A percentile compares a stretch with the other conserved stretches of the same genome.
Conservation (phyloP, 1,140 invertebrate species). For the Drosophila ambigua region DNA sequence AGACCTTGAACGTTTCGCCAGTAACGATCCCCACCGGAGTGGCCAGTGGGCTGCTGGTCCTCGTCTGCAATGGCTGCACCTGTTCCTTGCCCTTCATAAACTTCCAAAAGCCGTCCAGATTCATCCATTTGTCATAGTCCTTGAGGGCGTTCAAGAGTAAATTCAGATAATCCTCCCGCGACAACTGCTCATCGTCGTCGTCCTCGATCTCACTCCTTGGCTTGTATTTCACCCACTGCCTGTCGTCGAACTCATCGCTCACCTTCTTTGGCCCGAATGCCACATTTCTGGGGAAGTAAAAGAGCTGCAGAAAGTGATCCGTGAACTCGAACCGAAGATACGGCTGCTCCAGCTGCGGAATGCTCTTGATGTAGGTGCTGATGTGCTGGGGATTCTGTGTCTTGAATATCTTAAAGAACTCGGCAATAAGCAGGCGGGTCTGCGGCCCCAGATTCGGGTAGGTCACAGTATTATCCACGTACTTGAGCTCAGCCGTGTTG, state of each 20-base stretch:
- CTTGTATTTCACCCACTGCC: conserved; percentile 60
- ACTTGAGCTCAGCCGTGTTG: conserved; percentile 61
- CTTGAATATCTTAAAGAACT: conserved; percentile 68
- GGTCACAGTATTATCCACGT: conserved; percentile 40
- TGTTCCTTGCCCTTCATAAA: conserved; percentile 49
- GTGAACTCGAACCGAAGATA: conserved; percentile 64
- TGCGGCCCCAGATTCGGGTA: conserved; percentile 53
- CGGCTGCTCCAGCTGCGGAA: conserved; percentile 36
- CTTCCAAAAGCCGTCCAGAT: conserved; percentile 54
- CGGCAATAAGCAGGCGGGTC: conserved; percentile 43
- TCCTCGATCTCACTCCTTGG: conserved; percentile 32
- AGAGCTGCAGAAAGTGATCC: conserved; percentile 61
- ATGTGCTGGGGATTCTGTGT: conserved; percentile 44
- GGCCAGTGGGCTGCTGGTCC: conserved; percentile 51
- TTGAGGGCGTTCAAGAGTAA: conserved; percentile 48
- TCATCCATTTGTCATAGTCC: conserved; percentile 59
- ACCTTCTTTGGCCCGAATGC: conserved; percentile 52
- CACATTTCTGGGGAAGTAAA: conserved; percentile 42
- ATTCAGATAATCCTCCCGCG: conserved; percentile 59
- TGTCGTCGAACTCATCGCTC: conserved; percentile 43
- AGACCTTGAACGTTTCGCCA: conserved; percentile 53
- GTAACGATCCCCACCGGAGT: conserved; percentile 53
- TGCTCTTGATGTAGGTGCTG: conserved; percentile 51
- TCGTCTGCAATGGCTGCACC: conserved; percentile 47
- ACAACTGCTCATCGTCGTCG: conserved; percentile 50